phyloP scores from a whole-genome alignment of 2,113 vertebrate genomes.

The Pongo pygmaeus region DNA sequence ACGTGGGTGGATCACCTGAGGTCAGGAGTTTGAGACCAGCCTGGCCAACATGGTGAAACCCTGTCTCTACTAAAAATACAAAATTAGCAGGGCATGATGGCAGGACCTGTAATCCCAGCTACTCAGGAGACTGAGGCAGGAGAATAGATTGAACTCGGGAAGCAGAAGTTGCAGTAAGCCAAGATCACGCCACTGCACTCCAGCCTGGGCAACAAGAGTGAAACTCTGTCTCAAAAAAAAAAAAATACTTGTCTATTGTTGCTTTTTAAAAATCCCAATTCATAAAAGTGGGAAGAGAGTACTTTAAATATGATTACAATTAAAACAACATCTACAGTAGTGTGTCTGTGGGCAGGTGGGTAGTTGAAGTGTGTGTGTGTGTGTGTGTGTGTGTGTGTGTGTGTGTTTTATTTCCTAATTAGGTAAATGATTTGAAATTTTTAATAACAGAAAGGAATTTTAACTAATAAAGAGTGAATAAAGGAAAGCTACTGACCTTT shows the following conservation, averaged over 20 bases:
- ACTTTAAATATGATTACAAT: neutral
- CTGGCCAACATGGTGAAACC: no score
- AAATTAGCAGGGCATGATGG: no score
- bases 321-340: neutral
- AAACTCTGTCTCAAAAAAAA: no score
- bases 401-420: neutral
- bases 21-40: no score
- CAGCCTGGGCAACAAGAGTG: no score
- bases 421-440: neutral
- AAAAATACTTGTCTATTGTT: neutral
- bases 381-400: neutral
- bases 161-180: no score
- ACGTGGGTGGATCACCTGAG: no score
- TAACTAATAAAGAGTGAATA: neutral
- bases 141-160: no score
- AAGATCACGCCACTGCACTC: no score
- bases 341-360: neutral
- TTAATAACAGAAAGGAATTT: neutral
- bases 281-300: neutral
- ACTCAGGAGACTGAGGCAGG: no score
- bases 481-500: neutral
- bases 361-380: neutral
- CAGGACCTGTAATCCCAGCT: no score
- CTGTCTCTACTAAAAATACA: no score
- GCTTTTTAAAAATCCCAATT: neutral